Percentiles rank a stretch among this genome's conserved stretches.
Conservation (phyloP, 2,113 vertebrate species). For the Pachypanchax playfairii region DNA sequence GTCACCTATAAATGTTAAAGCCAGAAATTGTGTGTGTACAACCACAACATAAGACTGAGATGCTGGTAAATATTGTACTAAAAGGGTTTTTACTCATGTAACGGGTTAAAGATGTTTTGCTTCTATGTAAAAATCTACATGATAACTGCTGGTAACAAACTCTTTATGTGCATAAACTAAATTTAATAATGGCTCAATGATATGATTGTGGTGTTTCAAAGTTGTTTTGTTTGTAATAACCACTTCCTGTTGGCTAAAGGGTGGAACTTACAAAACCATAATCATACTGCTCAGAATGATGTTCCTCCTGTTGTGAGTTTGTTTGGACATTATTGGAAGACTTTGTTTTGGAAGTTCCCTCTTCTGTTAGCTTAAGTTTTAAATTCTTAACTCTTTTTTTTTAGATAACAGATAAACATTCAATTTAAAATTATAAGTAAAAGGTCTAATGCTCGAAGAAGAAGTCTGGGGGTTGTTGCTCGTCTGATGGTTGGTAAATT, state of each 20-base stretch:
- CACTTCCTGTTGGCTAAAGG: slow-evolving; percentile 28
- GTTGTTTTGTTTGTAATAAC: slow-evolving; percentile 8
- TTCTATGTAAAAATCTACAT: neutral
- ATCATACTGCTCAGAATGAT: slow-evolving; percentile 21
- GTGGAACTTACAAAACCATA: slow-evolving; percentile 25
- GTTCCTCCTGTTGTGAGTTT: slow-evolving; percentile 21
- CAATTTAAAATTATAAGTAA: neutral
- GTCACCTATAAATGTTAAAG: neutral
- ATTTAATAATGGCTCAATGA: slow-evolving; percentile 18
- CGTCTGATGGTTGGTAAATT: slow-evolving; percentile 14
- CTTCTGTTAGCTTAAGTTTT: neutral
- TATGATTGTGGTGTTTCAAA: slow-evolving; percentile 37
- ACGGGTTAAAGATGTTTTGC: too few species aligned
- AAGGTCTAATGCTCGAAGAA: neutral
- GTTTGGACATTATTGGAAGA: slow-evolving; percentile 22
- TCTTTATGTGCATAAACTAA: neutral
- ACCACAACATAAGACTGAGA: neutral
- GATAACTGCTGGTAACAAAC: neutral
- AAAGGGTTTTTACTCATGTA: neutral
- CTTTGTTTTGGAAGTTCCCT: neutral
- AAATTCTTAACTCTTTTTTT: slow-evolving; percentile 4
- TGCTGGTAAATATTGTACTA: accelerated
- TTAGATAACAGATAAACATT: neutral
- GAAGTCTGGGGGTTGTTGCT: neutral
- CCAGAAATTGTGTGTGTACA: too few species aligned